Percentiles rank a stretch among this genome's conserved stretches.
Evolutionary conservation across 2,888 invertebrate species (phyloP).

Genomic region (Siphlonurus alternatus): DNA sequence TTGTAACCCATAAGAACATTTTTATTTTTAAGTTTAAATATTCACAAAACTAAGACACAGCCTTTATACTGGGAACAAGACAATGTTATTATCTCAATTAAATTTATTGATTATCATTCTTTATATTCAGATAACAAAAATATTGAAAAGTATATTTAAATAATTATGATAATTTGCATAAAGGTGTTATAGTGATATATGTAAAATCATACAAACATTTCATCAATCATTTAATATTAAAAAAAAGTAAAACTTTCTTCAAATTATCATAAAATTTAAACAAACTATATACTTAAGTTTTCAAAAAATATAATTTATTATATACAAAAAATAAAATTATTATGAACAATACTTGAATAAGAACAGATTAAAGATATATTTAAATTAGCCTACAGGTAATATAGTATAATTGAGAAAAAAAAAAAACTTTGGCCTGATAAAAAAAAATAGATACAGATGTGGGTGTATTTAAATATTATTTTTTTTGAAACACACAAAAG

Average conservation of each 20-base stretch:
- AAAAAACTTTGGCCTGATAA: too few species aligned
- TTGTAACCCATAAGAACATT: too few species aligned
- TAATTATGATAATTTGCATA: background rate
- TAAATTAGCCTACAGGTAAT: background rate
- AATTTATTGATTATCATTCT: too few species aligned
- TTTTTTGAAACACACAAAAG: background rate
- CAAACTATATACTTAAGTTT: background rate
- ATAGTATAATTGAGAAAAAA: background rate
- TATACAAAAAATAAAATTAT: background rate
- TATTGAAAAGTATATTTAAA: background rate
- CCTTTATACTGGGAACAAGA: too few species aligned
- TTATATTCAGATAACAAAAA: too few species aligned
- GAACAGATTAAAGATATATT: background rate
- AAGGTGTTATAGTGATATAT: background rate
- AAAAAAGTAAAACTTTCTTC: background rate
- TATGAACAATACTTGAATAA: background rate
- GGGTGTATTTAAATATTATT: background rate
- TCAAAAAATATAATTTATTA: background rate
- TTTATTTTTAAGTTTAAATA: too few species aligned
- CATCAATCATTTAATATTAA: background rate
- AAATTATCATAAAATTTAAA: background rate
- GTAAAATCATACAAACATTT: background rate
- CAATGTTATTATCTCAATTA: too few species aligned
- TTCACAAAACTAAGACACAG: too few species aligned
- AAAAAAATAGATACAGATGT: too few species aligned